Conservation (phyloP, 23 tunicate genomes). For the Ciona savignyi region DNA sequence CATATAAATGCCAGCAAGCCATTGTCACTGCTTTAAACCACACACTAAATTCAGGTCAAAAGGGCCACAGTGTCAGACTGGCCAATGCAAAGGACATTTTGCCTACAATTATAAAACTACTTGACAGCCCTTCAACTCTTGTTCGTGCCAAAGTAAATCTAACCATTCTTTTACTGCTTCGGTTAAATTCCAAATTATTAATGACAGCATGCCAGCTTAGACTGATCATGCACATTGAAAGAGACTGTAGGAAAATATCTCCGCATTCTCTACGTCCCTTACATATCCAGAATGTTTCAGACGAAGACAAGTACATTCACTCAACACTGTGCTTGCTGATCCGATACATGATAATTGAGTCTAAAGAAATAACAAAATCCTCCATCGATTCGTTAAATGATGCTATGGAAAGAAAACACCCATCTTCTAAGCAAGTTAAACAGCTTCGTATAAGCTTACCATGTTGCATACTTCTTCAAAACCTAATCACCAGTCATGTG, state of each 20-base stretch:
- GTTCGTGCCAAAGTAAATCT: conserved; percentile 76
- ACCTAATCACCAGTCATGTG: conserved; percentile 81
- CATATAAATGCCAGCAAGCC: conserved; percentile 79
- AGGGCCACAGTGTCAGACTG: conserved; percentile 76
- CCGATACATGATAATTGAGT: conserved; percentile 45
- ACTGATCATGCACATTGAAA: conserved; percentile 83
- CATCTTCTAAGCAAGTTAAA: conserved; percentile 78
- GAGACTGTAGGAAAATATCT: conserved; percentile 61
- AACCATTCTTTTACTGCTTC: conserved; percentile 47
- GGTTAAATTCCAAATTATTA: conserved; percentile 29
- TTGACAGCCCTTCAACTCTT: conserved; percentile 85
- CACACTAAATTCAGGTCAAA: conserved; percentile 69
- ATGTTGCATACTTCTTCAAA: conserved; percentile 42
- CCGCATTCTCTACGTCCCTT: conserved; percentile 35
- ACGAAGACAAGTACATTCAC: conserved; percentile 42
- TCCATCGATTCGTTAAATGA: conserved; percentile 68
- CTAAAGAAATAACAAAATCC: conserved; percentile 2
- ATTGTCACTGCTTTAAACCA: conserved; percentile 70
- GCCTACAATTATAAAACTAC: conserved; percentile 72
- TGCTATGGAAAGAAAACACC: conserved; percentile 76
- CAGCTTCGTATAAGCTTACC: conserved; percentile 55
- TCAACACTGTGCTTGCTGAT: conserved; percentile 53
- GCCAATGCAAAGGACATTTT: conserved; percentile 80
- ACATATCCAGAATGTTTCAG: conserved; percentile 31
- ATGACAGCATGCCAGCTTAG: conserved; percentile 70